These are phyloP conservation scores for Yponomeuta cagnagella DNA, from an alignment of 2,888 invertebrate genomes.

Conservation along the genomic window DNA sequence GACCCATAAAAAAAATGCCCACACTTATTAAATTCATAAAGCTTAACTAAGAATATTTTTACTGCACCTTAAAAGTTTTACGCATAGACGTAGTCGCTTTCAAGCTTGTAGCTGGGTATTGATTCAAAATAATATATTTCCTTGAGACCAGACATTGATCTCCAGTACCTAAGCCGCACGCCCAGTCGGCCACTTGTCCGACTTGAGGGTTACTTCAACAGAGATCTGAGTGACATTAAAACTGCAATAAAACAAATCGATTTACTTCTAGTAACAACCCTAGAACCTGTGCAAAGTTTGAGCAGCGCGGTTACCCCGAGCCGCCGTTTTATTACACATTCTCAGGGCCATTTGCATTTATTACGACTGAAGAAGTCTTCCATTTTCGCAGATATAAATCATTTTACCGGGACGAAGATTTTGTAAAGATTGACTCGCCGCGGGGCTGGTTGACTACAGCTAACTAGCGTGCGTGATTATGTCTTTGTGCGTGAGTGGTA, in stretches of 20 bases:
- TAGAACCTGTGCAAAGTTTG: constrained; percentile 49
- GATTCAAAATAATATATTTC: too few relatives aligned
- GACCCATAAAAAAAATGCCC: too few relatives aligned
- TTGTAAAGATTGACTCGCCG: constrained; percentile 3
- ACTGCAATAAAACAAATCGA: background rate
- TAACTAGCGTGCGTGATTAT: too few relatives aligned
- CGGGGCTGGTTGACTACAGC: background rate
- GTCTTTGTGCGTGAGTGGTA: too few relatives aligned
- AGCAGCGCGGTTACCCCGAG: constrained; percentile 23
- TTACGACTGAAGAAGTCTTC: constrained; percentile 41
- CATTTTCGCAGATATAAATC: constrained; percentile 15
- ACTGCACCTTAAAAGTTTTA: too few relatives aligned
- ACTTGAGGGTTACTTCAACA: background rate
- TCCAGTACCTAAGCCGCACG: background rate
- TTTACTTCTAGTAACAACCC: background rate
- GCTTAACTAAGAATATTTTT: too few relatives aligned
- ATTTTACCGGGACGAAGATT: constrained; percentile 14
- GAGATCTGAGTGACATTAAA: background rate
- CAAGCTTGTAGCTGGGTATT: too few relatives aligned
- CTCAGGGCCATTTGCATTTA: constrained; percentile 51
- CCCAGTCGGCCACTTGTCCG: background rate
- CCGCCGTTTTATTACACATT: constrained; percentile 45
- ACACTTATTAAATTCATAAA: too few relatives aligned
- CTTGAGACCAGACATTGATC: too few relatives aligned
- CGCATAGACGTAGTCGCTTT: too few relatives aligned